A percentile compares a stretch with the other conserved stretches of the same genome.
Evolutionary conservation across 2,888 invertebrate species (phyloP).

Genomic region (Agrotis exclamationis): DNA sequence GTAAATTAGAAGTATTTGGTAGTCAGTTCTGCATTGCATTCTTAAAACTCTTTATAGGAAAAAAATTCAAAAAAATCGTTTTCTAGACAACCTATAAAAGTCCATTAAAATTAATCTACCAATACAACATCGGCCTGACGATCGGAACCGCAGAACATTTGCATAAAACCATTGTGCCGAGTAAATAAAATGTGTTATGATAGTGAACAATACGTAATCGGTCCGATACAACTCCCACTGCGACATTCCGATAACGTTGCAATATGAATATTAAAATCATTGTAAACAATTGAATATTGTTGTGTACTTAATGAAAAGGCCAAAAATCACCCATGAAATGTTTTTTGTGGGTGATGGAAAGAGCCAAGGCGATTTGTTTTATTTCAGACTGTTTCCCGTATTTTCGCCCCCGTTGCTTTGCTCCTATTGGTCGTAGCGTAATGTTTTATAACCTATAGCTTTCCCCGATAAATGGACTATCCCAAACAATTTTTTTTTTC

Average conservation of each 20-base stretch:
- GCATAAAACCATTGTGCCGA: constrained; percentile 48
- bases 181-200: constrained; percentile 56
- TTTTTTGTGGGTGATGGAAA: not conserved
- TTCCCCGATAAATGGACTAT: too few species aligned
- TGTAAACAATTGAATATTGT: constrained; percentile 41
- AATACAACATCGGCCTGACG: constrained; percentile 14
- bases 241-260: constrained; percentile 40
- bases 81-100: not conserved
- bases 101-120: constrained; percentile 23
- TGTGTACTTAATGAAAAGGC: not conserved
- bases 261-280: constrained; percentile 51
- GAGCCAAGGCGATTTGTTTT: not conserved
- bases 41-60: too few species aligned
- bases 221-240: constrained; percentile 41
- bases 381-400: too few species aligned
- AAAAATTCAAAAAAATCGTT: not conserved
- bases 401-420: too few species aligned
- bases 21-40: too few species aligned
- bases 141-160: constrained; percentile 27
- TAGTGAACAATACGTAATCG: constrained; percentile 48
- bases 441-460: too few species aligned
- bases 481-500: too few species aligned
- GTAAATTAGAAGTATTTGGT: too few species aligned
- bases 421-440: too few species aligned
- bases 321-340: too few species aligned